A percentile compares a stretch with the other conserved stretches of the same genome.
phyloP scores from a whole-genome alignment of 2,888 invertebrate species.

The Podotricha telesiphe region DNA sequence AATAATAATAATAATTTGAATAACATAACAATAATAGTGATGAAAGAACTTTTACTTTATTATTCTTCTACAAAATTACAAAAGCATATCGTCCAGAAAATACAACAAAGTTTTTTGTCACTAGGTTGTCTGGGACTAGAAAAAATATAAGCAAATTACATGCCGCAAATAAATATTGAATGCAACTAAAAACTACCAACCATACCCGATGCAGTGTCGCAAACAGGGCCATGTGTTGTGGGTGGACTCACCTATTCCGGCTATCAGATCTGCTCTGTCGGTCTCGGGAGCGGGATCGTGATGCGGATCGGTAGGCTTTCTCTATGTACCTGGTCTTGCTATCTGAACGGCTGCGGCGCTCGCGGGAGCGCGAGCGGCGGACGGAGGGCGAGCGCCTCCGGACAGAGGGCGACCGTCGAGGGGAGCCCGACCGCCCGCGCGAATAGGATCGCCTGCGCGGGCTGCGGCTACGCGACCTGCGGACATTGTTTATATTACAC shows the following conservation, averaged over 20 bases:
- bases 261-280: constrained; percentile 73
- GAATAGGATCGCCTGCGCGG: constrained; percentile 77
- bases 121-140: neutral
- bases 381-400: constrained; percentile 73
- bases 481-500: neutral
- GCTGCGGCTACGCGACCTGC: constrained; percentile 77
- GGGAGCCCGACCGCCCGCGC: constrained; percentile 73
- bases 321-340: constrained; percentile 72
- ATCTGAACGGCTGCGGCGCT: constrained; percentile 75
- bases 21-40: neutral
- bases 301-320: constrained; percentile 61
- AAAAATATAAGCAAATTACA: neutral
- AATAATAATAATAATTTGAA: no score
- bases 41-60: neutral
- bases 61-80: neutral
- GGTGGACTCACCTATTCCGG: constrained; percentile 64
- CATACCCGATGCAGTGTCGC: constrained; percentile 13
- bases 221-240: neutral
- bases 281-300: constrained; percentile 71
- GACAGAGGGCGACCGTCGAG: constrained; percentile 73
- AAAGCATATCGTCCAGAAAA: neutral
- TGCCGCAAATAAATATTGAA: neutral
- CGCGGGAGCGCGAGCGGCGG: constrained; percentile 73
- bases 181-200: neutral
- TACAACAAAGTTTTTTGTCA: neutral